Evolutionary conservation across 2,113 vertebrate genomes (phyloP).

Genomic region (Scatophagus argus): DNA sequence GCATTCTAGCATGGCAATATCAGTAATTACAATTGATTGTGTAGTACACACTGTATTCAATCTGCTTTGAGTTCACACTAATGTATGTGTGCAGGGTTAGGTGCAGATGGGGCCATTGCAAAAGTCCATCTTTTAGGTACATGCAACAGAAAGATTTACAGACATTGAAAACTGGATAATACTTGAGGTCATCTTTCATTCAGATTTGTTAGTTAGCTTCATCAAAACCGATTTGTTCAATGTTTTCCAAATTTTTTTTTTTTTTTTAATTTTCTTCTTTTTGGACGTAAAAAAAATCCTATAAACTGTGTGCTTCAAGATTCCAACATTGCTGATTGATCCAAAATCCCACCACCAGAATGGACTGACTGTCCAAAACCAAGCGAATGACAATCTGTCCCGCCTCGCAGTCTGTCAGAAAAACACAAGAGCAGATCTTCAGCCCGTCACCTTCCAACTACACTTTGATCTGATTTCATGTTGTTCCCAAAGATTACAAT

Average conservation of each 20-base stretch:
- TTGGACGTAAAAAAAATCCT: not conserved
- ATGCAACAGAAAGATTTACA: not conserved
- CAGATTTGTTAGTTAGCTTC: not conserved
- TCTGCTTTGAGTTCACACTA: not conserved
- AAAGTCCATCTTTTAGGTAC: not conserved
- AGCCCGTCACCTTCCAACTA: constrained; percentile 18
- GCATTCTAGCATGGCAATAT: not conserved
- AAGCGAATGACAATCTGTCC: constrained; percentile 15
- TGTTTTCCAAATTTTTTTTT: not conserved
- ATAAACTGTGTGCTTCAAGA: not conserved
- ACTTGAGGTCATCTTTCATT: not conserved
- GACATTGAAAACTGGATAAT: not conserved
- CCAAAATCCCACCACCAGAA: constrained; percentile 6
- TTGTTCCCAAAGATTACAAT: constrained; percentile 52
- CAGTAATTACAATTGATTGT: constrained; percentile 17
- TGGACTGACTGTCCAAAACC: constrained; percentile 1
- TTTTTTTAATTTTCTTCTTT: not conserved
- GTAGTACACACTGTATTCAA: not conserved
- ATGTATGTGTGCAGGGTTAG: not conserved
- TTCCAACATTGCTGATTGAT: not conserved
- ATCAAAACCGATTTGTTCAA: not conserved
- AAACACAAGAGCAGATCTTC: constrained; percentile 13
- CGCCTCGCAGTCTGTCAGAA: constrained; percentile 13
- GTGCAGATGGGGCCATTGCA: not conserved
- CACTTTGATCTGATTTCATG: constrained; percentile 17